Conservation (phyloP, 2,797 vertebrate genomes). For the Glyptemys insculpta region DNA sequence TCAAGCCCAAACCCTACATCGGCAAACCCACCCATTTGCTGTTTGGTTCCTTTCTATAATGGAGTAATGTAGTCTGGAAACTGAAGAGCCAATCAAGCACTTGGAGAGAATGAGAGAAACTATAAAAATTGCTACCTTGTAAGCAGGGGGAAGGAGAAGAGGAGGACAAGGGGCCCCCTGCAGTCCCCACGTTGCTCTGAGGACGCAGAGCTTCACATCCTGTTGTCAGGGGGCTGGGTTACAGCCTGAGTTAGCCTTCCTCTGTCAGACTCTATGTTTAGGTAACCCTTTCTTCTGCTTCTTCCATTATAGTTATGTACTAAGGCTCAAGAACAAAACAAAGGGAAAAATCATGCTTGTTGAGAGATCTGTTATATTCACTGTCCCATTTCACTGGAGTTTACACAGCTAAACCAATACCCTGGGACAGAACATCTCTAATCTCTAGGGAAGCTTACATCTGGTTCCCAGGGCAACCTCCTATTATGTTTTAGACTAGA, state of each 20-base stretch:
- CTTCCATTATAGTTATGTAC: neutral
- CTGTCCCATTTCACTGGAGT: neutral
- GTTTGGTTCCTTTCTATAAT: neutral
- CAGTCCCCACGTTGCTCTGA: neutral
- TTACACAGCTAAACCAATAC: neutral
- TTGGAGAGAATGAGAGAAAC: neutral
- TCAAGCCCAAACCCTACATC: no score
- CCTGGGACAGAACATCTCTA: neutral
- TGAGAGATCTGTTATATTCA: neutral
- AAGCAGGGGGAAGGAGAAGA: accelerated
- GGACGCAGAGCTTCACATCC: neutral
- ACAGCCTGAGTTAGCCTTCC: neutral
- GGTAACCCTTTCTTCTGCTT: neutral
- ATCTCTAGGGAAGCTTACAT: neutral
- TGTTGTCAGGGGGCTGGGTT: neutral
- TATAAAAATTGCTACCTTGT: neutral
- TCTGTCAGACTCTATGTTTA: neutral
- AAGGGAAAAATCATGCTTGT: neutral
- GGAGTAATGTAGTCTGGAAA: neutral
- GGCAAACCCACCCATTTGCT: neutral
- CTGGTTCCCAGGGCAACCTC: neutral
- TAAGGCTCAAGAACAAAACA: neutral
- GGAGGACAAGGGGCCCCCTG: neutral
- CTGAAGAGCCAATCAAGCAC: neutral
- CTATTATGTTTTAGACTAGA: neutral